Percentiles rank a stretch among this genome's conserved stretches.
phyloP scores from a whole-genome alignment of 2,888 invertebrate species.

The Tholera decimalis region DNA sequence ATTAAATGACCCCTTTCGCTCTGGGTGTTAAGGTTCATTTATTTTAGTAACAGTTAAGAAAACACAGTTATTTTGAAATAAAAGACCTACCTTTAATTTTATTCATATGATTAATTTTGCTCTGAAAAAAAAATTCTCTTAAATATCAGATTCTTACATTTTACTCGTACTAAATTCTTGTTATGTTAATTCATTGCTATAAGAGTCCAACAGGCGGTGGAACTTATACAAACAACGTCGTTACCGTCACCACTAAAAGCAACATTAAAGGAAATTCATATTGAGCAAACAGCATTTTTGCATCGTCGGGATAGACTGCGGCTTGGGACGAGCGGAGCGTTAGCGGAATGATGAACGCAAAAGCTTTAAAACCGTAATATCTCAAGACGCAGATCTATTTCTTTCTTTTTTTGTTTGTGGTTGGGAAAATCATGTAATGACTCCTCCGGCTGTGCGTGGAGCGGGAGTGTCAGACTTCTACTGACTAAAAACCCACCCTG shows the following conservation, averaged over 20 bases:
- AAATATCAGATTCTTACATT: slow-evolving; percentile 14
- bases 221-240: slow-evolving; percentile 47
- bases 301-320: slow-evolving; percentile 47
- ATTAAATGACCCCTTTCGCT: no score
- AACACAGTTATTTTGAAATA: no score
- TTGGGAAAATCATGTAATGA: no score
- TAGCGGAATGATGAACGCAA: background rate
- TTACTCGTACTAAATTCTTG: slow-evolving; percentile 36
- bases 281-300: slow-evolving; percentile 76
- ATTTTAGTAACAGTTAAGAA: no score
- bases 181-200: slow-evolving; percentile 59
- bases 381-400: no score
- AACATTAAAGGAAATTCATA: slow-evolving; percentile 76
- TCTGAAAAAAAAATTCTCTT: background rate
- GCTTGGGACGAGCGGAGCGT: slow-evolving; percentile 17
- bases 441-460: no score
- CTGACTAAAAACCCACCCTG: no score
- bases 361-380: no score
- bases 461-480: no score
- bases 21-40: no score
- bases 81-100: no score
- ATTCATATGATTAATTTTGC: no score
- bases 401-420: background rate
- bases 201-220: slow-evolving; percentile 45
- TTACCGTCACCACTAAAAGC: slow-evolving; percentile 67